phyloP scores from a whole-genome alignment of 2,888 invertebrate genomes.

The Synergus umbraculus region DNA sequence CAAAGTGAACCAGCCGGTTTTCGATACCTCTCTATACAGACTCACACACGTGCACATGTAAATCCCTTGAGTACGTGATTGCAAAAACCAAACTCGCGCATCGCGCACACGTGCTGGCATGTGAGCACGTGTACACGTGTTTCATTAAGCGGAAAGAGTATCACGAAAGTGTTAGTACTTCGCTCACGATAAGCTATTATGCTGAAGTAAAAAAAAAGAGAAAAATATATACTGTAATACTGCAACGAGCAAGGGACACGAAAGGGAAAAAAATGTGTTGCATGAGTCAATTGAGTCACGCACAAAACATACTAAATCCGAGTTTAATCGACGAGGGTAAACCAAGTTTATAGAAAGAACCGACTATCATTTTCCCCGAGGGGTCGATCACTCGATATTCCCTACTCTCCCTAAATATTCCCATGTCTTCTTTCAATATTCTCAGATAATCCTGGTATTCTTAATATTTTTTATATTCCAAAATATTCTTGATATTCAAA shows the following conservation, averaged over 20 bases:
- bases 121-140: conserved; percentile 7
- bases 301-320: background rate
- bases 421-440: too few relatives aligned
- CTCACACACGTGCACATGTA: background rate
- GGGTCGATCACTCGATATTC: too few relatives aligned
- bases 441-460: too few relatives aligned
- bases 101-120: conserved; percentile 7
- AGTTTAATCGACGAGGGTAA: background rate
- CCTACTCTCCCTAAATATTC: too few relatives aligned
- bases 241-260: background rate
- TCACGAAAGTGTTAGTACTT: conserved; percentile 10
- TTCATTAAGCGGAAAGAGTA: conserved; percentile 10
- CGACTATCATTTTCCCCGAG: too few relatives aligned
- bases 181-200: background rate
- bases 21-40: conserved; percentile 53
- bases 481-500: too few relatives aligned
- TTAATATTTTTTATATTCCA: too few relatives aligned
- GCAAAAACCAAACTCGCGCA: background rate
- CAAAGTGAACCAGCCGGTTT: conserved; percentile 67
- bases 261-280: background rate
- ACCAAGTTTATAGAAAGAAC: too few relatives aligned
- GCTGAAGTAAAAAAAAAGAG: background rate
- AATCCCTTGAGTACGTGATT: background rate
- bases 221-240: background rate
- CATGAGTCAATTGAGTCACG: background rate